Percentiles rank a stretch among this genome's conserved stretches.
phyloP scores from a whole-genome alignment of 2,113 vertebrate genomes.

The Lucifuga dentata region DNA sequence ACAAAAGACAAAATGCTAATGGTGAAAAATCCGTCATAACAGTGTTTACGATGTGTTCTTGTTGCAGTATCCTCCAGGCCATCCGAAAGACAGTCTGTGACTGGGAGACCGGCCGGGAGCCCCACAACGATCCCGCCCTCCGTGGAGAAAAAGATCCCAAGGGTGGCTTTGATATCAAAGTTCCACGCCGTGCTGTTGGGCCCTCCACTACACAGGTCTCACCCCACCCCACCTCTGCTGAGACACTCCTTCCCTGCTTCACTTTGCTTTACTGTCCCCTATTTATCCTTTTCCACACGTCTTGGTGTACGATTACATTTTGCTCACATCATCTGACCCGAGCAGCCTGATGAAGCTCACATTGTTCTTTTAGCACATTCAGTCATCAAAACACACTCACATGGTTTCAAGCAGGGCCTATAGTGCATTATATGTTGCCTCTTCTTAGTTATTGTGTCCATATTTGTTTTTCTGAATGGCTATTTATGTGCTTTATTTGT shows the following conservation, averaged over 20 bases:
- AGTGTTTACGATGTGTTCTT: background rate
- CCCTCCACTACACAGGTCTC: conserved; percentile 95
- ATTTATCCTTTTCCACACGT: background rate
- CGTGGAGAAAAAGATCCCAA: conserved; percentile 98
- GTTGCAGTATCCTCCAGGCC: conserved; percentile 92
- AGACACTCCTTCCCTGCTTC: background rate
- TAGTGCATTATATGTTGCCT: too few species aligned
- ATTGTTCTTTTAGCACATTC: background rate
- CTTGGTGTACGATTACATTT: too few species aligned
- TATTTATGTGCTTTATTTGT: background rate
- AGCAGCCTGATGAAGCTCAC: background rate
- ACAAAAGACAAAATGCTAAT: background rate
- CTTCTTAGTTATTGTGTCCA: too few species aligned
- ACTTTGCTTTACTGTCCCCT: background rate
- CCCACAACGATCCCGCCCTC: conserved; percentile 95
- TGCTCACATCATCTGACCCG: background rate
- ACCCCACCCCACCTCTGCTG: background rate
- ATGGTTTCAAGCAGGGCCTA: background rate
- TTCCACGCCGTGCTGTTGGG: conserved; percentile 94
- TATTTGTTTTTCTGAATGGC: background rate
- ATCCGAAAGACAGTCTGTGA: conserved; percentile 98
- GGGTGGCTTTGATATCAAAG: conserved; percentile 98
- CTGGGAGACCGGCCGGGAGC: conserved; percentile 96
- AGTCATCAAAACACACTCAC: background rate
- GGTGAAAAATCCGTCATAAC: background rate